phyloP scores from a whole-genome alignment of 1,140 invertebrate genomes.

The Adelges cooleyi region DNA sequence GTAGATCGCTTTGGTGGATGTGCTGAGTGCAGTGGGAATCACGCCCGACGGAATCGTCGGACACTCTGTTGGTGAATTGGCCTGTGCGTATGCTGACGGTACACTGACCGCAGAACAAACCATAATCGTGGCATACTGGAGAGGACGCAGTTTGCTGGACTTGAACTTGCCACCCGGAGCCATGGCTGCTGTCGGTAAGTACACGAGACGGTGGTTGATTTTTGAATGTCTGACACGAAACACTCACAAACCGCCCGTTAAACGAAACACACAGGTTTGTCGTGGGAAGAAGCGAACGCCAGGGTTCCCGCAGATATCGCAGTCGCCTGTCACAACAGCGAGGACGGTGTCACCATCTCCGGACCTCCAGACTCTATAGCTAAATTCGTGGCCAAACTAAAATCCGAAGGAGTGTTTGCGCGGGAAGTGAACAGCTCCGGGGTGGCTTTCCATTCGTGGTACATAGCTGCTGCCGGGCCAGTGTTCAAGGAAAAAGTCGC shows the following conservation, averaged over 20 bases:
- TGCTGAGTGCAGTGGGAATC: slow-evolving; percentile 57
- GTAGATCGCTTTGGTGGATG: slow-evolving; percentile 70
- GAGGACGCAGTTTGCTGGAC: slow-evolving; percentile 52
- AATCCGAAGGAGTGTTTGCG: slow-evolving; percentile 66
- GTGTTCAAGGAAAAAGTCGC: slow-evolving; percentile 53
- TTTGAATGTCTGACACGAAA: not conserved
- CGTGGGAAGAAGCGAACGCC: slow-evolving; percentile 43
- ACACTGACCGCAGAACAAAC: slow-evolving; percentile 72
- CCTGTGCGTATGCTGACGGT: slow-evolving; percentile 80
- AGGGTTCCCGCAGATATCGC: slow-evolving; percentile 56
- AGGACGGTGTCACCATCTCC: slow-evolving; percentile 74
- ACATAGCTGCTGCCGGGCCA: slow-evolving; percentile 51
- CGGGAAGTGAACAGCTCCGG: slow-evolving; percentile 68
- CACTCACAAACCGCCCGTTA: not conserved
- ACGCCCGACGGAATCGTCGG: slow-evolving; percentile 72
- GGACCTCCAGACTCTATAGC: slow-evolving; percentile 61
- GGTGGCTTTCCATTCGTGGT: slow-evolving; percentile 61
- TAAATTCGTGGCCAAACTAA: slow-evolving; percentile 54
- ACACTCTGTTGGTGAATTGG: slow-evolving; percentile 78
- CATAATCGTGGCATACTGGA: slow-evolving; percentile 58
- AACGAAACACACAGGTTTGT: slow-evolving; percentile 30
- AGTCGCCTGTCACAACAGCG: slow-evolving; percentile 76
- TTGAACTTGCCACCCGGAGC: slow-evolving; percentile 40
- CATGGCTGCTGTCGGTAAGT: slow-evolving; percentile 31
- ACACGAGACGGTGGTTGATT: no score